Conservation (phyloP, 2,888 invertebrate genomes). For the Ichneumoninae sp. region DNA sequence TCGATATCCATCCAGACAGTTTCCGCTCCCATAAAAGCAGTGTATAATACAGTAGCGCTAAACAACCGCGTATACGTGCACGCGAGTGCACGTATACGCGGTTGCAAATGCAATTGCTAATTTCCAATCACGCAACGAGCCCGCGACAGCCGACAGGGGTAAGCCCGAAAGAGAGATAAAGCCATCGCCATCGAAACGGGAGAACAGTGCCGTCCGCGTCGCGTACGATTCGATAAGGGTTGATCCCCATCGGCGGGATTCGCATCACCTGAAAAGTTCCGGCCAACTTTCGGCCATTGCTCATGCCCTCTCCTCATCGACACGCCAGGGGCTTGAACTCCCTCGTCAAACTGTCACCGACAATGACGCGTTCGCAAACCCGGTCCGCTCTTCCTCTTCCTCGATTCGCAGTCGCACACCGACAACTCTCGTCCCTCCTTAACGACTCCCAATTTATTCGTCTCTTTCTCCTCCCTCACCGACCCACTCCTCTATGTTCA, state of each 20-base stretch:
- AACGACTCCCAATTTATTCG: conserved; percentile 9
- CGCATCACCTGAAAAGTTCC: conserved; percentile 13
- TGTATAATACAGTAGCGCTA: background rate
- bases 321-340: background rate
- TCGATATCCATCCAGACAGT: background rate
- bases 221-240: conserved; percentile 28
- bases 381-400: background rate
- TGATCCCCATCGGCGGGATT: conserved; percentile 39
- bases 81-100: no score
- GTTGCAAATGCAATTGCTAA: conserved; percentile 44
- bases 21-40: background rate
- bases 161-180: conserved; percentile 22
- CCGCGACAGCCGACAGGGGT: background rate
- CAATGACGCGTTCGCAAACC: conserved; percentile 34
- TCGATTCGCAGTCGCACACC: background rate
- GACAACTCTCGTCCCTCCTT: conserved; percentile 3
- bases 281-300: conserved; percentile 34
- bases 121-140: conserved; percentile 42
- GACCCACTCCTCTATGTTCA: background rate
- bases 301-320: background rate
- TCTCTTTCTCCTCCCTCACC: background rate
- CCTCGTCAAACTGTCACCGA: conserved; percentile 30
- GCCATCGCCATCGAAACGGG: conserved; percentile 5
- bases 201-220: background rate
- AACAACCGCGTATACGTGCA: background rate